These are phyloP conservation scores for Thecophora atra DNA, from an alignment of 2,888 invertebrate genomes.

Conservation along the genomic window DNA sequence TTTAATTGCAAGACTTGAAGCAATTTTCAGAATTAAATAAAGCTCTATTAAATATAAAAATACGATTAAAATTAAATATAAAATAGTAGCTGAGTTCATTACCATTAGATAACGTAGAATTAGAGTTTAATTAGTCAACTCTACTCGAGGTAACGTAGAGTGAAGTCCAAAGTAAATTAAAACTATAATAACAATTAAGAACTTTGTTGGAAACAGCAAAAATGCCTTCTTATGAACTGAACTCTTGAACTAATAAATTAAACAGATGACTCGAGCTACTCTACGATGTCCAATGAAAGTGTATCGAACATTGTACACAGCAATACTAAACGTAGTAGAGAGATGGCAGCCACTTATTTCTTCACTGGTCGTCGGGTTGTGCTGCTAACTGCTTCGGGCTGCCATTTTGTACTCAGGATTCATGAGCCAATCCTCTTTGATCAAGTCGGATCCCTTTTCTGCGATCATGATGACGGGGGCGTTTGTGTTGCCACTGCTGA, in stretches of 20 bases:
- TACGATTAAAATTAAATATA: too few species aligned
- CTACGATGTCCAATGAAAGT: not conserved
- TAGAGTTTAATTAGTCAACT: too few species aligned
- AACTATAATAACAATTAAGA: too few species aligned
- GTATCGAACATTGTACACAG: not conserved
- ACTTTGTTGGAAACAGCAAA: not conserved
- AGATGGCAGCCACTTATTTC: constrained; percentile 5
- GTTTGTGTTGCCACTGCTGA: constrained; percentile 89
- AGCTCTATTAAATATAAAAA: too few species aligned
- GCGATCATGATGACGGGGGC: constrained; percentile 93
- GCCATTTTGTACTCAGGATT: constrained; percentile 61
- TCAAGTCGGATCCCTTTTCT: constrained; percentile 86
- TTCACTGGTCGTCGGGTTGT: not conserved
- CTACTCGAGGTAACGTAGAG: too few species aligned
- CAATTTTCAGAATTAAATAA: too few species aligned
- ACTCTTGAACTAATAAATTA: not conserved
- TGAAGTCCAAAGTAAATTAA: too few species aligned
- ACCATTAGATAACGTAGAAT: too few species aligned
- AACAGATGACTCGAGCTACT: constrained; percentile 21
- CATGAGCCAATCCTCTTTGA: constrained; percentile 82
- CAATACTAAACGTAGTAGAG: not conserved
- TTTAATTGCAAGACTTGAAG: too few species aligned
- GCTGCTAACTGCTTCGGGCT: constrained; percentile 42
- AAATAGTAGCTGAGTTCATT: too few species aligned
- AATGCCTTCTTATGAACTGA: not conserved